Evolutionary conservation across 2,797 vertebrate genomes (phyloP).

Genomic region (Australoheros facetus): DNA sequence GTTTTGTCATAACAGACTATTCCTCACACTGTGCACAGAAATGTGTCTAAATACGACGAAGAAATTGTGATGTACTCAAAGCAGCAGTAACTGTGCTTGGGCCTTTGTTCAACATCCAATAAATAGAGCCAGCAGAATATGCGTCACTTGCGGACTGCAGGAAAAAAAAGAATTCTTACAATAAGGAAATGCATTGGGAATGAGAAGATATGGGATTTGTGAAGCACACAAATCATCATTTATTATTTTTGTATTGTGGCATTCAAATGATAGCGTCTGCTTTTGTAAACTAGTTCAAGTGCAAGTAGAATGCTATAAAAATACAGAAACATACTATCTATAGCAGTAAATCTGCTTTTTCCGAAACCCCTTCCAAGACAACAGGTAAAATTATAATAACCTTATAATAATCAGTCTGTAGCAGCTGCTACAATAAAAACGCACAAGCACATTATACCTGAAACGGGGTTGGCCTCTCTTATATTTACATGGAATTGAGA

Average conservation of each 20-base stretch:
- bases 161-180: constrained; percentile 23
- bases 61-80: constrained; percentile 32
- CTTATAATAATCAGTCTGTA: background rate
- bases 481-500: constrained; percentile 9
- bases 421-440: background rate
- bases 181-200: constrained; percentile 31
- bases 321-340: background rate
- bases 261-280: constrained; percentile 29
- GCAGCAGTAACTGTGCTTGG: constrained; percentile 7
- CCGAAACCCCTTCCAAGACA: background rate
- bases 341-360: background rate
- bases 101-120: constrained; percentile 27
- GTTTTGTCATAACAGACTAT: constrained; percentile 54
- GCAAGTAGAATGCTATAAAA: background rate
- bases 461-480: background rate
- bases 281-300: background rate
- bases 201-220: constrained; percentile 35
- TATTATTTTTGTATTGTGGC: background rate
- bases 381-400: background rate
- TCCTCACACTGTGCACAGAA: constrained; percentile 9
- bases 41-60: constrained; percentile 24
- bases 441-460: background rate
- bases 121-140: constrained; percentile 12
- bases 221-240: background rate
- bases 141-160: constrained; percentile 16